Evolutionary conservation across 1,140 invertebrate species (phyloP), one percentile per base, ranked within the genome.

Genomic region (Sinella curviseta): DNA sequence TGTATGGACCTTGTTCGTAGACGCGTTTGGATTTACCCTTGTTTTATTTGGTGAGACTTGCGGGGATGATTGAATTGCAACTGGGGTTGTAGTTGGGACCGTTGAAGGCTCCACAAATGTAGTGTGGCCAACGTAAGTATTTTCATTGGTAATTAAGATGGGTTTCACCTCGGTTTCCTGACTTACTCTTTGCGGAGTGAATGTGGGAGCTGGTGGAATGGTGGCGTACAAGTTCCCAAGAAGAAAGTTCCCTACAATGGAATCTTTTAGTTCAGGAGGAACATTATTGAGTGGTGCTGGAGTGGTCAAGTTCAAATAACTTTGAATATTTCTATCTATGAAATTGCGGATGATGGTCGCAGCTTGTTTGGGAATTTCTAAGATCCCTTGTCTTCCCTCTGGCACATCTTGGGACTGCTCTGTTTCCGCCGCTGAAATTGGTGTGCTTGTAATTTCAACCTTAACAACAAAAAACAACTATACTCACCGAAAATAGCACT

Each of bases 331-430:
- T 30, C 31, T 31, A 30, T 70, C 65, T 14, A 70, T 30, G 1
- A 12, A 31, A 30, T 33, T 33, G 4, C 65, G 65, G 31, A 70
- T 70, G 2, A 70, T 8, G 3, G 65, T 17, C 14, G 31, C 65
- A 14, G 30, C 65, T 31, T 70, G 26, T 24, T 70, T 70, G 2
- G 65, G 65, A 70, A 70, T 70, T 33, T 70, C 65, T 4, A 70
- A 24, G 12, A 70, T 70, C 8, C 65, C 65, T 33, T 70, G 65
- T n/a, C 65, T 70, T 70, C 57, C 26, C 57, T 48, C 20, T 8
- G 39, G 39, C 57, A 12, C 24, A n/a, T 65, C 8, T 8, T 26
- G 57, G 57, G 24, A 65, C 8, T n/a, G 24, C 57, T n/a, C 8
- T 48, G 39, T 48, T 48, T n/a, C n/a, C n/a, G n/a, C n/a, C n/a